Percentiles rank a stretch among this genome's conserved stretches.
phyloP scores from a whole-genome alignment of 2,797 vertebrate species.

The Enteromius treurensis region DNA sequence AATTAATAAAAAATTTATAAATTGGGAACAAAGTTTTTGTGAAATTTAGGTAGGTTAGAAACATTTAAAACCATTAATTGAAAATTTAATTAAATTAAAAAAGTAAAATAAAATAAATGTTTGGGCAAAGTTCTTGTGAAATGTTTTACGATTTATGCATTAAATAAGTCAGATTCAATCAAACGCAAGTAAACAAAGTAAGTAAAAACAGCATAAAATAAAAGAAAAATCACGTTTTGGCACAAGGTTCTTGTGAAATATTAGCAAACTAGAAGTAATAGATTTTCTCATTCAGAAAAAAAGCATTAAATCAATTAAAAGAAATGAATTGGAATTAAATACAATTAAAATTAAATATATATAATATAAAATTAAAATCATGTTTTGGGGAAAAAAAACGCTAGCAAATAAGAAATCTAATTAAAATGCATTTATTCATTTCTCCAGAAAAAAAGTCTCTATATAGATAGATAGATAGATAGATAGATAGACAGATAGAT shows the following conservation, averaged over 20 bases:
- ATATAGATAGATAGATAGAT: no score
- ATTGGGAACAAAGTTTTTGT: slow-evolving; percentile 84
- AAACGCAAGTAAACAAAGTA: neutral
- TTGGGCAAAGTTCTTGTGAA: neutral
- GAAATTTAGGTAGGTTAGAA: neutral
- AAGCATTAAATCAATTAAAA: neutral
- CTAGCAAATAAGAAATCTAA: neutral
- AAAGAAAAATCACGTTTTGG: neutral
- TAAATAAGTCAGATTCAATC: neutral
- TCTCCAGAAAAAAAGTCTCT: neutral
- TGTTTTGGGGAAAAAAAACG: neutral
- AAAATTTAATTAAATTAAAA: neutral
- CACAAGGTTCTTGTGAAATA: neutral
- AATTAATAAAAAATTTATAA: no score
- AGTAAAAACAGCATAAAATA: neutral
- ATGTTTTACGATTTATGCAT: neutral
- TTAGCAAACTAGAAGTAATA: neutral
- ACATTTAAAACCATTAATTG: no score
- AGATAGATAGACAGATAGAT: no score
- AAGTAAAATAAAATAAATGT: neutral
- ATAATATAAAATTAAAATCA: neutral
- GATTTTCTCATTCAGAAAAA: neutral
- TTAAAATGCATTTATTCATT: neutral
- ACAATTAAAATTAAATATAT: neutral
- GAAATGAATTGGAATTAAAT: no score